Conservation (phyloP, 2,797 vertebrate genomes). For the Mus minutoides region DNA sequence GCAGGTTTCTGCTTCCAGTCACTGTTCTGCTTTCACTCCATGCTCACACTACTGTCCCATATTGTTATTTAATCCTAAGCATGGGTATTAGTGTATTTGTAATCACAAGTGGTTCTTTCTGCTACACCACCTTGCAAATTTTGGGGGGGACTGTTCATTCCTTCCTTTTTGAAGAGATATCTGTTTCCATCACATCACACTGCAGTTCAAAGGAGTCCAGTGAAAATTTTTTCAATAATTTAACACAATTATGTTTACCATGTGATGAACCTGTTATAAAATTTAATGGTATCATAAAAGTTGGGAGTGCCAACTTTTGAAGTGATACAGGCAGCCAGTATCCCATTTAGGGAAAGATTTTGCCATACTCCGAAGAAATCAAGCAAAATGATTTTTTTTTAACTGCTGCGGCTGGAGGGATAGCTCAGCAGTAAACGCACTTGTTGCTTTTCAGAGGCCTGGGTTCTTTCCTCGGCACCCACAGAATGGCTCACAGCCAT, state of each 20-base stretch:
- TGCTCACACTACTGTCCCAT: background rate
- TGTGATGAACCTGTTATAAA: background rate
- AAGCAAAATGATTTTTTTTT: background rate
- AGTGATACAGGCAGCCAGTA: background rate
- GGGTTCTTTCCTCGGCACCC: background rate
- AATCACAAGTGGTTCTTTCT: background rate
- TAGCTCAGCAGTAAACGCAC: background rate
- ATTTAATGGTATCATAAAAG: conserved; percentile 30
- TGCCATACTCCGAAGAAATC: conserved; percentile 9
- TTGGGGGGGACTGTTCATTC: background rate
- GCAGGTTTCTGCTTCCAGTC: background rate
- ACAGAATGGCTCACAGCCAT: background rate
- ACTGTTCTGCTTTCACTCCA: background rate
- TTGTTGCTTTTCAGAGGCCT: background rate
- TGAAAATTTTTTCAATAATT: conserved; percentile 21
- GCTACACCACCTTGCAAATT: background rate
- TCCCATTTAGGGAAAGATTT: background rate
- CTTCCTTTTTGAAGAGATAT: conserved; percentile 18
- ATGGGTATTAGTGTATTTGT: background rate
- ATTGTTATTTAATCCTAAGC: background rate
- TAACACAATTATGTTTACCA: background rate
- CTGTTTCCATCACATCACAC: background rate
- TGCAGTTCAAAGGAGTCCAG: background rate
- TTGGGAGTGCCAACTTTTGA: background rate
- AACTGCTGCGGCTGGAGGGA: background rate